Evolutionary conservation across 37 sponge, comb jelly and placozoan species (phyloP).

Genomic region (Chondrosia reniformis): DNA sequence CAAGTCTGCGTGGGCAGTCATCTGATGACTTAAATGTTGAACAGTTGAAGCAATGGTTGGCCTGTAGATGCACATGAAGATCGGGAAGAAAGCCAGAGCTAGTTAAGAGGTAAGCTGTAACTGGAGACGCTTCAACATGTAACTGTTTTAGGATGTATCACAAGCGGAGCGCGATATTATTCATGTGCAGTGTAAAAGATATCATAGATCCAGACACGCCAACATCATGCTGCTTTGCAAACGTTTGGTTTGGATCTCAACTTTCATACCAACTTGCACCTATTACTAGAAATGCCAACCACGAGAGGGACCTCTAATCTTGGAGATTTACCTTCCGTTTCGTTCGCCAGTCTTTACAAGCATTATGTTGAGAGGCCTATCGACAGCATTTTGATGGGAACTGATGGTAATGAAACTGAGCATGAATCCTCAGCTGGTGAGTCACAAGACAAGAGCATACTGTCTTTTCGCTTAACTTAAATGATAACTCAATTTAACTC

Average conservation of each 20-base stretch:
- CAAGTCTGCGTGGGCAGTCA: background rate
- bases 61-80: background rate
- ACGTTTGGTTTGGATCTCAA: background rate
- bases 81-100: background rate
- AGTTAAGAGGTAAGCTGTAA: background rate
- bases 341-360: constrained; percentile 19
- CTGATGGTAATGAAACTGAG: background rate
- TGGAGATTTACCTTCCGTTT: background rate
- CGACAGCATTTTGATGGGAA: background rate
- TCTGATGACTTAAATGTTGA: background rate
- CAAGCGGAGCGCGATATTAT: background rate
- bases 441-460: too few species aligned
- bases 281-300: background rate
- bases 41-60: background rate
- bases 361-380: constrained; percentile 18
- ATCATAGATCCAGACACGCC: constrained; percentile 16
- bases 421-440: too few species aligned
- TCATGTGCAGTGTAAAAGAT: background rate
- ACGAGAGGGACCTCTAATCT: constrained; percentile 3
- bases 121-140: background rate
- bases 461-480: too few species aligned
- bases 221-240: too few species aligned
- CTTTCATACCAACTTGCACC: background rate
- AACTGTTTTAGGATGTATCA: background rate
- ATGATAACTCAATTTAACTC: too few species aligned